Percentiles rank a stretch among this genome's conserved stretches.
phyloP scores from a whole-genome alignment of 2,113 vertebrate species.

The Nothoprocta perdicaria region DNA sequence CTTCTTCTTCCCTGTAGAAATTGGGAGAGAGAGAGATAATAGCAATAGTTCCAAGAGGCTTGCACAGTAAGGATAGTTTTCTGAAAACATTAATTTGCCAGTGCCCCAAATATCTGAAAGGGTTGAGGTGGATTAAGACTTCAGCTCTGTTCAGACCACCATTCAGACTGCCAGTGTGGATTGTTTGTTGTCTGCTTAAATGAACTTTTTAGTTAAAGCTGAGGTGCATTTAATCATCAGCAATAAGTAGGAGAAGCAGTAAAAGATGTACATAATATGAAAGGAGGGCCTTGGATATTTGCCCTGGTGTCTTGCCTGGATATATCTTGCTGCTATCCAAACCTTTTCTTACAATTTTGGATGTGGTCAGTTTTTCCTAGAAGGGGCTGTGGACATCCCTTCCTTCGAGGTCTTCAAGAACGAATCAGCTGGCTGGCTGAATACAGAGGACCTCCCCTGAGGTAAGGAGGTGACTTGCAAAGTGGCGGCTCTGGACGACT shows the following conservation, averaged over 20 bases:
- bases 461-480: not conserved
- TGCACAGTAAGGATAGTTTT: not conserved
- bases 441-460: not conserved
- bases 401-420: not conserved
- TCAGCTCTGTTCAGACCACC: fast-evolving
- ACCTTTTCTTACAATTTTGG: not conserved
- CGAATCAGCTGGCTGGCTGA: not conserved
- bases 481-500: not conserved
- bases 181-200: not conserved
- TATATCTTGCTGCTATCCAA: not conserved
- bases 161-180: not conserved
- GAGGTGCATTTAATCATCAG: not conserved
- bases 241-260: fast-evolving
- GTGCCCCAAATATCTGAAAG: not conserved
- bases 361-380: not conserved
- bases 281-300: not conserved
- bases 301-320: not conserved
- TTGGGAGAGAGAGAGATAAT: not conserved
- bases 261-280: too few species aligned
- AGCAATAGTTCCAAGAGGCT: fast-evolving
- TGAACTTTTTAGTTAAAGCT: not conserved
- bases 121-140: not conserved
- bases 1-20: not conserved
- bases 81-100: not conserved
- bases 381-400: not conserved